These are phyloP conservation scores for Rhingia rostrata DNA, from an alignment of 2,888 invertebrate species.

Conservation along the genomic window DNA sequence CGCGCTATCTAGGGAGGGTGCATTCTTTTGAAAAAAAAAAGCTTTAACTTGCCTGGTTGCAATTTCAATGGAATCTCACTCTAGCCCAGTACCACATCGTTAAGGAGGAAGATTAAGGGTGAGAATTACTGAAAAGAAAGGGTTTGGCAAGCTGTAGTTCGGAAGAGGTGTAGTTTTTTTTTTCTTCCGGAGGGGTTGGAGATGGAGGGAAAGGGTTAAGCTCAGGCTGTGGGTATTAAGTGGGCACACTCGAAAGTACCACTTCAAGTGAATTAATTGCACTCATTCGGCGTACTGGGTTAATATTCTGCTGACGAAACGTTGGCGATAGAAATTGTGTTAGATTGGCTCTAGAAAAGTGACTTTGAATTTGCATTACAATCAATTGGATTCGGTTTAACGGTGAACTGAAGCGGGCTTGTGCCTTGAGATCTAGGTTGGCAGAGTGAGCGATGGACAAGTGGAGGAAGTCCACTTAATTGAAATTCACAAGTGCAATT, in stretches of 20 bases:
- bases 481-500: background rate
- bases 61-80: slow-evolving; percentile 11
- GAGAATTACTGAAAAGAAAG: background rate
- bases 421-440: background rate
- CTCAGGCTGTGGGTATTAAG: slow-evolving; percentile 39
- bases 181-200: too few species aligned
- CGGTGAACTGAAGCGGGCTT: too few species aligned
- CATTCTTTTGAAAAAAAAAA: background rate
- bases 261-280: slow-evolving; percentile 67
- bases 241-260: slow-evolving; percentile 46
- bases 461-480: background rate
- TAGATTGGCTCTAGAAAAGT: background rate
- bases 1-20: too few species aligned
- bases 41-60: slow-evolving; percentile 12
- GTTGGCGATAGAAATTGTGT: slow-evolving; percentile 20
- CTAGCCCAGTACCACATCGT: background rate
- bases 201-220: slow-evolving; percentile 10
- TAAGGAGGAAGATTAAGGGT: slow-evolving; percentile 5
- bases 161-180: slow-evolving; percentile 6
- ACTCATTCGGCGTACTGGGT: slow-evolving; percentile 48
- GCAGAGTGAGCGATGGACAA: background rate
- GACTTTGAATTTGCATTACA: slow-evolving; percentile 16
- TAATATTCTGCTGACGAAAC: slow-evolving; percentile 47
- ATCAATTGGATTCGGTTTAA: slow-evolving; percentile 20
- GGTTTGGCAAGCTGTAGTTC: slow-evolving; percentile 2